Evolutionary conservation across 2,113 vertebrate species (phyloP), one percentile per base, ranked within the genome.

Genomic region (Scophthalmus maximus): DNA sequence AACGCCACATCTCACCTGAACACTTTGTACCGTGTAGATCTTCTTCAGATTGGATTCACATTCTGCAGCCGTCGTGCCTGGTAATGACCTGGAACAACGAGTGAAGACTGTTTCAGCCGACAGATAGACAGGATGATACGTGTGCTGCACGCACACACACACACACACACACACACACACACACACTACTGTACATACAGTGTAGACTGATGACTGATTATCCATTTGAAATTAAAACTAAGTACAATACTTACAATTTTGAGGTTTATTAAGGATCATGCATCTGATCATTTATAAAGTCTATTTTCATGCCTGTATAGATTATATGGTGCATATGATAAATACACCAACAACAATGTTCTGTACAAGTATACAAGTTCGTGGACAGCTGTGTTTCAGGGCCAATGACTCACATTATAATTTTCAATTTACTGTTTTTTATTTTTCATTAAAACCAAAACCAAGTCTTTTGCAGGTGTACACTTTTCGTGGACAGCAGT

Each of bases 41-140:
- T 96, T 98, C 94, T 96, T 98, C 86, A 98, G 88, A 62, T 96
- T 97, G 1, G 95, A 98, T 20, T 96, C 97, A 57, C 95, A 99
- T 89, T 98, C 94, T 30, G 96, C 97, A 0, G 96, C 97, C 5
- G 97, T 99, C 0, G 96, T 94, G 38, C 97, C 97, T 10, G 97
- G 97, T 73, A 98, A 94, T 0, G 97, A 99, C 87, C 97, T 99
- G 30, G 29, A 69, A 78, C 61, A 73, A 42, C 78, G 29, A 76
- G 53, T 6, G n/a, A 38, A 60, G 55, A 72, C 8, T 0, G 4
- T 26, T 32, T 56, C 0, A 52, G 51, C 3, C 14, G 14, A 15
- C n/a, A 8, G 44, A 5, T n/a, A n/a, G n/a, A n/a, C n/a, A 42
- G 8, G 38, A 69, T 6, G 8, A 46, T 1, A 50, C 7, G 10